Evolutionary conservation across 2,113 vertebrate genomes (phyloP).

Genomic region (Gavialis gangeticus): DNA sequence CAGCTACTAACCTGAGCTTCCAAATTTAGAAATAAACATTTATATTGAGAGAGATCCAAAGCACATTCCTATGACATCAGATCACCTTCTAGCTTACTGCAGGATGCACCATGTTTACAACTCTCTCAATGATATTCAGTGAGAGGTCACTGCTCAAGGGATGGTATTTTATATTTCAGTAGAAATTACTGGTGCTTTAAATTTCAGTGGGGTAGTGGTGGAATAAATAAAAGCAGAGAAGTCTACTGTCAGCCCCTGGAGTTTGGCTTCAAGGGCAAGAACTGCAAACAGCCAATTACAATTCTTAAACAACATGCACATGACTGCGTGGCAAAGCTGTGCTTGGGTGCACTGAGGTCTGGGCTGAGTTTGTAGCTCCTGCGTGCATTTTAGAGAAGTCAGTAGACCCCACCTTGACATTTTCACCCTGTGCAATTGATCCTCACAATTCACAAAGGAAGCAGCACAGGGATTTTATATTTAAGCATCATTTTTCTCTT

Average conservation of each 20-base stretch:
- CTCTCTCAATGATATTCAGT: fast-evolving
- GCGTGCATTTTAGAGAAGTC: not conserved
- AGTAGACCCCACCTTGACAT: not conserved
- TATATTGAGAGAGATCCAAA: not conserved
- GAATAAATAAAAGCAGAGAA: not conserved
- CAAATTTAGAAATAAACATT: constrained; percentile 29
- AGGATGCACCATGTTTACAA: not conserved
- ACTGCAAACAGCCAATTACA: not conserved
- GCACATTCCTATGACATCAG: not conserved
- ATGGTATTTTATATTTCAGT: not conserved
- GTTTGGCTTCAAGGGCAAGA: fast-evolving
- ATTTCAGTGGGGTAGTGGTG: fast-evolving
- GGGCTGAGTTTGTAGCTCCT: not conserved
- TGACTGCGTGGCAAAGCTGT: not conserved
- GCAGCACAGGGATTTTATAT: not conserved
- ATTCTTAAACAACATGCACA: not conserved
- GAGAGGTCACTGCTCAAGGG: fast-evolving
- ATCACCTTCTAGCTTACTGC: not conserved
- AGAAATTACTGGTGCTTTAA: fast-evolving
- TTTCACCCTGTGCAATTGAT: not conserved
- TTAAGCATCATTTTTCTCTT: not conserved
- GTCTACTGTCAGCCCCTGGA: not conserved
- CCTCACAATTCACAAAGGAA: not conserved
- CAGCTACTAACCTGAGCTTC: constrained; percentile 26
- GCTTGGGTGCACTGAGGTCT: no score